Evolutionary conservation across 2,888 invertebrate genomes (phyloP).

Genomic region (Drosophila atripex): DNA sequence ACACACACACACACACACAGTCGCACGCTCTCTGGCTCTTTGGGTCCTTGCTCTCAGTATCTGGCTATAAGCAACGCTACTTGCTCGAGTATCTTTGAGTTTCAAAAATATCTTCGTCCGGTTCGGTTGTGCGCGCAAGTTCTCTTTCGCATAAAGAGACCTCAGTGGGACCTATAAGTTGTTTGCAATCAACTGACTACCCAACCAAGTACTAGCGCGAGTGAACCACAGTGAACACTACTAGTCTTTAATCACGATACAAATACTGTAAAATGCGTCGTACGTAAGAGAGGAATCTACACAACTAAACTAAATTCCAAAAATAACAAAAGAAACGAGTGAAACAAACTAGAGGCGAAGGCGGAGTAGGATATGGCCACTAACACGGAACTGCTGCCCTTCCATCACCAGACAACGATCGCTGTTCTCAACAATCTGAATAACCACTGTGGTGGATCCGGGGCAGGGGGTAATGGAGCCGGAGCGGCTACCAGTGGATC

Average conservation of each 20-base stretch:
- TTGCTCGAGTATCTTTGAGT: slow-evolving; percentile 64
- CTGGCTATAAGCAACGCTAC: slow-evolving; percentile 48
- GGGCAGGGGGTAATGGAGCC: slow-evolving; percentile 43
- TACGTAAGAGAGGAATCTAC: slow-evolving; percentile 27
- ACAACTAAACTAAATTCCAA: slow-evolving; percentile 3
- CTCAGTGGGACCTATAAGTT: slow-evolving; percentile 23
- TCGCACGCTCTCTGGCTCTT: neutral
- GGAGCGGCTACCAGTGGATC: slow-evolving; percentile 62
- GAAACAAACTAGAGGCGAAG: slow-evolving; percentile 10
- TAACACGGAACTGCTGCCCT: slow-evolving; percentile 83
- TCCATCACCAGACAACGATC: slow-evolving; percentile 83
- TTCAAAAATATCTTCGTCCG: slow-evolving; percentile 76
- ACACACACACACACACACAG: slow-evolving; percentile 3
- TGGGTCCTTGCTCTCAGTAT: slow-evolving; percentile 5
- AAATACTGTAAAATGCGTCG: slow-evolving; percentile 54
- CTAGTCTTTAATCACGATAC: slow-evolving; percentile 26
- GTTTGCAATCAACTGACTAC: slow-evolving; percentile 19
- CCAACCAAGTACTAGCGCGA: slow-evolving; percentile 35
- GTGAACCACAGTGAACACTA: slow-evolving; percentile 37
- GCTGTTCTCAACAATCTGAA: slow-evolving; percentile 82
- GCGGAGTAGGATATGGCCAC: slow-evolving; percentile 74
- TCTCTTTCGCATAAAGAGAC: slow-evolving; percentile 18
- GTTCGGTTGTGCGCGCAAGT: slow-evolving; percentile 59
- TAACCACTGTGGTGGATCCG: slow-evolving; percentile 80
- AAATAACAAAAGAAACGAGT: slow-evolving; percentile 21